Percentiles rank a stretch among this genome's conserved stretches.
phyloP scores from a whole-genome alignment of 37 sponge, comb jelly and placozoan species.

The Tethya wilhelma region DNA sequence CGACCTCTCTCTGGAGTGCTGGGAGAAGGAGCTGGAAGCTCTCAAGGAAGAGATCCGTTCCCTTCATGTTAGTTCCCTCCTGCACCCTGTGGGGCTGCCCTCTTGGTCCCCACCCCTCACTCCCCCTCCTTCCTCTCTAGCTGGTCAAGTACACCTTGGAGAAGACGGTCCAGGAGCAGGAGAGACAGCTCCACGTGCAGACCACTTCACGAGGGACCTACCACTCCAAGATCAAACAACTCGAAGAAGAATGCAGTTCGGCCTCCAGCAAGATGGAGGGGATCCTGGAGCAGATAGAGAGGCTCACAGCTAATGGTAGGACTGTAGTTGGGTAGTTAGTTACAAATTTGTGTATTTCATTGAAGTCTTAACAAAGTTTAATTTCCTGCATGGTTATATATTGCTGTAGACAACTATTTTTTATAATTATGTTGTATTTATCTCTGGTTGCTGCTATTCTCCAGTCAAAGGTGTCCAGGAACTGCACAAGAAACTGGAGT shows the following conservation, averaged over 20 bases:
- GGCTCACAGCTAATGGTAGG: slow-evolving; percentile 61
- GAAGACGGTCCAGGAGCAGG: slow-evolving; percentile 73
- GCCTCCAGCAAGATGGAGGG: slow-evolving; percentile 26
- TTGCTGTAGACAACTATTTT: not conserved
- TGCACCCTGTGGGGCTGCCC: not conserved
- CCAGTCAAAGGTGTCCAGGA: slow-evolving; percentile 45
- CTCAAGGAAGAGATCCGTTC: slow-evolving; percentile 81
- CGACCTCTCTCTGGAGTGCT: slow-evolving; percentile 2
- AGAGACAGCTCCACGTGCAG: slow-evolving; percentile 61
- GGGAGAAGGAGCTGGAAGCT: slow-evolving; percentile 58
- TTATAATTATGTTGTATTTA: not conserved
- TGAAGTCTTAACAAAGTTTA: not conserved
- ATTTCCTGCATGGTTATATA: not conserved
- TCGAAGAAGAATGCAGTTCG: slow-evolving; percentile 58
- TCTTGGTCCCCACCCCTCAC: too few species aligned
- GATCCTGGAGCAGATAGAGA: slow-evolving; percentile 55
- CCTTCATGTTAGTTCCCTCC: slow-evolving; percentile 45
- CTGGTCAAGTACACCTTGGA: slow-evolving; percentile 51
- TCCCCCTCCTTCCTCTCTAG: slow-evolving; percentile 6
- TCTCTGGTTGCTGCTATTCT: not conserved
- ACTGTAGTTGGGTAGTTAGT: not conserved
- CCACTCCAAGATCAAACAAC: slow-evolving; percentile 39
- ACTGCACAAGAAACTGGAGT: slow-evolving; percentile 51
- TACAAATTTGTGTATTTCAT: not conserved
- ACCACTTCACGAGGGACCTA: slow-evolving; percentile 58